These are phyloP conservation scores for Gallinago undulata DNA, from an alignment of 2,113 vertebrate genomes.

Conservation along the genomic window DNA sequence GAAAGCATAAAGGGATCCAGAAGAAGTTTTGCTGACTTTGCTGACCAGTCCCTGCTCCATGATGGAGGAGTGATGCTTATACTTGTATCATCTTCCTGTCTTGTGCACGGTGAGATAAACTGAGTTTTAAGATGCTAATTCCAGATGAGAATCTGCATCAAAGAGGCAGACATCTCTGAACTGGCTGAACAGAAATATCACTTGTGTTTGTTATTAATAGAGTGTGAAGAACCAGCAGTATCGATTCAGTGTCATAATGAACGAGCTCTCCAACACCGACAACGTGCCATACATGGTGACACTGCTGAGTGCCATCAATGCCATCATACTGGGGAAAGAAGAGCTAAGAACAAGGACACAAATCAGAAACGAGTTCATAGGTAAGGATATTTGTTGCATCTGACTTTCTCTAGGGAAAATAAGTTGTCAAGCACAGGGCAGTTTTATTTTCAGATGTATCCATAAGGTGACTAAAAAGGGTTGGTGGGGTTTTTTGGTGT, in stretches of 20 bases:
- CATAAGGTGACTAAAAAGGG: not conserved
- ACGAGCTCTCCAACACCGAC: constrained; percentile 87
- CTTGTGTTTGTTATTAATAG: constrained; percentile 70
- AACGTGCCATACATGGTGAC: constrained; percentile 93
- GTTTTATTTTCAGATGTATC: not conserved
- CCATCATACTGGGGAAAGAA: constrained; percentile 89
- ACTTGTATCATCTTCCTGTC: not conserved
- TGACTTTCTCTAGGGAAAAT: not conserved
- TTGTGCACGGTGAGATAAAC: not conserved
- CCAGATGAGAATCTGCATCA: not conserved
- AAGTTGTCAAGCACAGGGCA: not conserved
- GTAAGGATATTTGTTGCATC: constrained; percentile 66
- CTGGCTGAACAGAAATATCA: not conserved
- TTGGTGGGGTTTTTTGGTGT: no score
- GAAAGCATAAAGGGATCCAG: not conserved
- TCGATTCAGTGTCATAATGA: constrained; percentile 95
- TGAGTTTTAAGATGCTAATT: not conserved
- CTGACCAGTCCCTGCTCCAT: not conserved
- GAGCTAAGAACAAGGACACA: constrained; percentile 86
- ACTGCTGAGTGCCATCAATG: constrained; percentile 92
- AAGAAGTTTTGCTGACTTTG: not conserved
- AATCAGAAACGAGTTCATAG: constrained; percentile 93
- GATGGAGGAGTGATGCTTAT: not conserved
- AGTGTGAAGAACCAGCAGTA: constrained; percentile 91
- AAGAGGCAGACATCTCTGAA: not conserved